Base-by-base conservation (phyloP, 2,888 invertebrate species). In the Latheticus oryzae region DNA sequence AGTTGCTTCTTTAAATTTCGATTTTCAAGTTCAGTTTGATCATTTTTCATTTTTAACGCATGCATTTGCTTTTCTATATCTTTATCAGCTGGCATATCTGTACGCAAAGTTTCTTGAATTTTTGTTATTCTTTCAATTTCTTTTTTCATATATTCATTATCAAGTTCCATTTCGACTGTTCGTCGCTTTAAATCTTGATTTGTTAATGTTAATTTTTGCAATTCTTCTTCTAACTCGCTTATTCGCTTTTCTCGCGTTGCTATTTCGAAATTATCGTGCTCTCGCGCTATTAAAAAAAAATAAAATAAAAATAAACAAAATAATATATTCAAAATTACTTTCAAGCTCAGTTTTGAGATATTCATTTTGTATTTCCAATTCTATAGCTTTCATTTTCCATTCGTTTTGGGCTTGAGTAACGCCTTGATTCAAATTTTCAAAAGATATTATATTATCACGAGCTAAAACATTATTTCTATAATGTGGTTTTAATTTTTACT, bases 221-320 rank as follows among this genome's bases (percentile, higher is more conserved):
- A 5, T 8, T 66, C 60, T 62, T 69, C 48, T 68, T 72, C 58
- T 53, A 68, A 16, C 58, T 68, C 19, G 64, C 66, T 9, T 8
- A 45, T 12, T 2, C 9, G 26, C 5, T 19, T 32, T 19, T 45
- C 19, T 11, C 13, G 21, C 7, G 15, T 9, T n/a, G n/a, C n/a
- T n/a, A n/a, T n/a, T n/a, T 8, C 17, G 12, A 13, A 21, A 40
- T 8, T 2, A 21, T 23, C 17, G 13, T 35, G 19, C 35, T 16
- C 1, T 12, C n/a, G 35, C n/a, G n/a, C n/a, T n/a, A n/a, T n/a
- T n/a, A n/a, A n/a, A n/a, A n/a, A n/a, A n/a, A n/a, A 8, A 7
- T 26, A 26, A 2, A 26, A 8, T 26, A 26, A 26, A 26, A 8
- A 2, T n/a, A 24, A 24, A 3, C 8, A 1, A 23, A 23, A 23